Conservation (phyloP, 2,888 invertebrate species). For the Chrysomela aeneicollis region DNA sequence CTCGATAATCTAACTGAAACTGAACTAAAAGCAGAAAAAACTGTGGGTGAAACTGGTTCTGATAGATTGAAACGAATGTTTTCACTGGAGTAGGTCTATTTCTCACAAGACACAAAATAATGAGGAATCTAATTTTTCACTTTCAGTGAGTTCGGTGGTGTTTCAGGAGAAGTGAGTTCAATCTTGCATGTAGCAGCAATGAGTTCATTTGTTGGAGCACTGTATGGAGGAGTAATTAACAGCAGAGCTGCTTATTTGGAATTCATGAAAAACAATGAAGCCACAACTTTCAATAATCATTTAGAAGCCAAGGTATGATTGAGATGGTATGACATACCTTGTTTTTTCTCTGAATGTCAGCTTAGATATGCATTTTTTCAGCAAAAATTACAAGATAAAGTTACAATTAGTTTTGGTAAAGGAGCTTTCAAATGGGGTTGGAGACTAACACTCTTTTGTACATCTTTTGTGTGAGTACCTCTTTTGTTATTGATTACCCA, state of each 20-base stretch:
- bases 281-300: slow-evolving; percentile 71
- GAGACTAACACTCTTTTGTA: slow-evolving; percentile 73
- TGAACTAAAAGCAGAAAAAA: slow-evolving; percentile 39
- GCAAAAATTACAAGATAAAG: slow-evolving; percentile 75
- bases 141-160: slow-evolving; percentile 72
- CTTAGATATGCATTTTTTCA: slow-evolving; percentile 60
- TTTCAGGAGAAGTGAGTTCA: slow-evolving; percentile 69
- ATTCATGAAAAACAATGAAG: slow-evolving; percentile 79
- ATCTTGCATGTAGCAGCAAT: slow-evolving; percentile 67
- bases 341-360: too few species aligned
- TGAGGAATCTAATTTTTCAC: slow-evolving; percentile 56
- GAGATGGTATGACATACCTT: neutral
- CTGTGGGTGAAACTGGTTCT: slow-evolving; percentile 59
- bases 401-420: slow-evolving; percentile 73
- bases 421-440: slow-evolving; percentile 77
- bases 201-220: slow-evolving; percentile 70
- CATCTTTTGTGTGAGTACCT: slow-evolving; percentile 71
- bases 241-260: slow-evolving; percentile 69
- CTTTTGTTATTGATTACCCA: too few species aligned
- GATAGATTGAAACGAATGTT: slow-evolving; percentile 65
- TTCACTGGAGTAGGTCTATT: slow-evolving; percentile 59
- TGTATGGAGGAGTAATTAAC: slow-evolving; percentile 71
- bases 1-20: slow-evolving; percentile 42
- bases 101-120: neutral
- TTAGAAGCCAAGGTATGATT: slow-evolving; percentile 72